A percentile compares a stretch with the other conserved stretches of the same genome.
Conservation (phyloP, 2,113 vertebrate genomes). For the Cynocephalus volans region DNA sequence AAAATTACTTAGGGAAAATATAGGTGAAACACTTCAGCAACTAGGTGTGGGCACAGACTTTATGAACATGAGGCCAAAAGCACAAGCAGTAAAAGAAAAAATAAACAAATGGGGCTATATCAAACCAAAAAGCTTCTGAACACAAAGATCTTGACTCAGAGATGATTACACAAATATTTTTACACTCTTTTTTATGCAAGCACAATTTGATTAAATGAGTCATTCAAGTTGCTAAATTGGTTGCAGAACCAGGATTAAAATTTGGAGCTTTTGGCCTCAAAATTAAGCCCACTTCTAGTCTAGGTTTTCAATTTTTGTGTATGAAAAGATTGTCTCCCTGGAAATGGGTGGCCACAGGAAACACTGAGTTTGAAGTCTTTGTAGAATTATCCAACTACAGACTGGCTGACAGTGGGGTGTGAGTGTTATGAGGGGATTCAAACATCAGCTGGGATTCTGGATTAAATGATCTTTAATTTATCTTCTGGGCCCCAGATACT, state of each 20-base stretch:
- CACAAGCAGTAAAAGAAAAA: too few relatives aligned
- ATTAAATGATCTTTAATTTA: neutral
- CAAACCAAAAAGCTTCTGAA: too few relatives aligned
- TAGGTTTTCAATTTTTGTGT: neutral
- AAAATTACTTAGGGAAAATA: too few relatives aligned
- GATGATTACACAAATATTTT: neutral
- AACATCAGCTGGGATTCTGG: neutral
- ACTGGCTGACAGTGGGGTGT: neutral
- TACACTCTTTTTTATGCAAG: neutral
- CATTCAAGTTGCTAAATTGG: neutral
- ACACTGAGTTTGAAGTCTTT: neutral
- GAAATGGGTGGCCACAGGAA: neutral
- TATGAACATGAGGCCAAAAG: too few relatives aligned
- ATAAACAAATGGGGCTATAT: too few relatives aligned
- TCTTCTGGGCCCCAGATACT: neutral
- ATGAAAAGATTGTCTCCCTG: neutral
- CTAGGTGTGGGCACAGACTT: too few relatives aligned
- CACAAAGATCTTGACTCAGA: neutral
- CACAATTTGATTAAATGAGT: neutral
- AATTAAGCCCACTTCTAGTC: neutral
- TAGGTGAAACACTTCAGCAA: too few relatives aligned
- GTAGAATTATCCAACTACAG: neutral
- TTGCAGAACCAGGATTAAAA: conserved; percentile 8
- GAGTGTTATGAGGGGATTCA: neutral
- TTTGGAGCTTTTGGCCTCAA: neutral